Evolutionary conservation across 2,888 invertebrate species (phyloP).

Genomic region (Noctua janthina): DNA sequence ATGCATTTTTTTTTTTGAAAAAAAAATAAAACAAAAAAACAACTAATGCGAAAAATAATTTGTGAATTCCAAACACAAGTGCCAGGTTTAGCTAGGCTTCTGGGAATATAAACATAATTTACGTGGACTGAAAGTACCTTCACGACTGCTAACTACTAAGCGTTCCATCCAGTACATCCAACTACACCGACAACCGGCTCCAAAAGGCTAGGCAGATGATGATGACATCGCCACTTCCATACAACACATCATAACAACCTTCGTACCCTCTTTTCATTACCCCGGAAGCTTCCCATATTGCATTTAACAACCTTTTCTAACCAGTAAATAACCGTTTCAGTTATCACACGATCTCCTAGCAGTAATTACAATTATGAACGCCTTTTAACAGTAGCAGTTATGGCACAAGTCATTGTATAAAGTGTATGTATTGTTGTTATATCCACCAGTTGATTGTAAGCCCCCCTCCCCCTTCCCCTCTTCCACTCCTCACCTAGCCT

Average conservation of each 20-base stretch:
- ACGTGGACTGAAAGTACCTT: too few relatives aligned
- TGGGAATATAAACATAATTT: too few relatives aligned
- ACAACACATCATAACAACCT: too few relatives aligned
- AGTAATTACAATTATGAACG: constrained; percentile 49
- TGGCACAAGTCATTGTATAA: constrained; percentile 56
- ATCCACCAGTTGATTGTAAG: constrained; percentile 51
- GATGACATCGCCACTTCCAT: not conserved
- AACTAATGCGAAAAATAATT: too few relatives aligned
- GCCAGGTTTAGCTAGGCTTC: too few relatives aligned
- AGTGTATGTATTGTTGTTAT: constrained; percentile 52
- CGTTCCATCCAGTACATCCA: too few relatives aligned
- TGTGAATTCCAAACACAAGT: too few relatives aligned
- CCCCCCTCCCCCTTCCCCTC: not conserved
- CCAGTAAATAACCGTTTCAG: constrained; percentile 3
- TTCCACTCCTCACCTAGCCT: not conserved
- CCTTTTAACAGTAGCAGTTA: constrained; percentile 38
- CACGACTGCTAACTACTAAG: too few relatives aligned
- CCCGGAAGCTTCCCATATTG: not conserved
- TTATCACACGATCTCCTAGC: constrained; percentile 30
- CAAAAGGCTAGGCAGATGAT: too few relatives aligned
- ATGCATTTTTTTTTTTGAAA: too few relatives aligned
- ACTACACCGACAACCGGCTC: too few relatives aligned
- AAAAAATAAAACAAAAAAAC: too few relatives aligned
- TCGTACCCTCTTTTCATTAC: not conserved
- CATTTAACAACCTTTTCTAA: not conserved